These are phyloP conservation scores for Chalcosyrphus nemorum DNA, from an alignment of 2,888 invertebrate genomes.

Conservation along the genomic window DNA sequence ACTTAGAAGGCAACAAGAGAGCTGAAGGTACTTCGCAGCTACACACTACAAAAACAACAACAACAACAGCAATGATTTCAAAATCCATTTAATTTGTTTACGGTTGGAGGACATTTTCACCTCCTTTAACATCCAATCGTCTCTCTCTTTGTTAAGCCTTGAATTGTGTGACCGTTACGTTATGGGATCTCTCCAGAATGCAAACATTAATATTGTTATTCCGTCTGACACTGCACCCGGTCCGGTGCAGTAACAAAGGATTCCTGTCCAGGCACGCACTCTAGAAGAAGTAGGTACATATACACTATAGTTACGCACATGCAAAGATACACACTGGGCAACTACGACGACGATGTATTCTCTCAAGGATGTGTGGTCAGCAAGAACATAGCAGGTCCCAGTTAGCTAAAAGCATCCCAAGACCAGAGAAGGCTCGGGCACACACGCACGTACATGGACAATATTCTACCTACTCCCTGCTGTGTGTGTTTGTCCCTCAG, in stretches of 20 bases:
- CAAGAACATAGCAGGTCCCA: slow-evolving; percentile 44
- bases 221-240: slow-evolving; percentile 52
- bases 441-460: neutral
- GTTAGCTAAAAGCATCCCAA: slow-evolving; percentile 34
- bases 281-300: neutral
- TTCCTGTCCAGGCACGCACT: slow-evolving; percentile 18
- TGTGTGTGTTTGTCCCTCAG: slow-evolving; percentile 48
- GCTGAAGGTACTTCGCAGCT: neutral
- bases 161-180: slow-evolving; percentile 70
- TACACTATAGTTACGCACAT: neutral
- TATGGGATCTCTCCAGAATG: slow-evolving; percentile 58
- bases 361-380: slow-evolving; percentile 51
- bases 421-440: neutral
- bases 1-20: neutral
- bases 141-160: slow-evolving; percentile 62
- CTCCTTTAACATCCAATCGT: slow-evolving; percentile 65
- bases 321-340: slow-evolving; percentile 4
- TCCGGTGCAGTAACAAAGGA: slow-evolving; percentile 12
- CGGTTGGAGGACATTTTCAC: slow-evolving; percentile 68
- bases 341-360: slow-evolving; percentile 12
- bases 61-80: slow-evolving; percentile 31
- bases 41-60: too few species aligned
- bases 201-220: slow-evolving; percentile 72
- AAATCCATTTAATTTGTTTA: slow-evolving; percentile 73
- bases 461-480: neutral